Conservation (phyloP, 2,888 invertebrate species). For the Rhaphigaster nebulosa region DNA sequence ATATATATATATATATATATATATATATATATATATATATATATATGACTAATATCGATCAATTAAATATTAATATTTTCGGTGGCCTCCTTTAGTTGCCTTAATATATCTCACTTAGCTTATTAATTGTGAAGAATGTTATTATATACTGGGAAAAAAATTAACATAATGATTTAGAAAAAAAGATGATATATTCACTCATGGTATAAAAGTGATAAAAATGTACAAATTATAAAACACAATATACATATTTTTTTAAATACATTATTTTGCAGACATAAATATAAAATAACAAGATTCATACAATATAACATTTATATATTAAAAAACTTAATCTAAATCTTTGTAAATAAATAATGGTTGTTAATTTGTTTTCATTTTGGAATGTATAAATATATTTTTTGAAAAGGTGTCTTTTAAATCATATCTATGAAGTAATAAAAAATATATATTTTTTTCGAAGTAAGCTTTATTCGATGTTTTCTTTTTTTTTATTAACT, state of each 20-base stretch:
- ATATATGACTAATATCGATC: no score
- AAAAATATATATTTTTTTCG: background rate
- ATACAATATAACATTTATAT: background rate
- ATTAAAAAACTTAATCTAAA: background rate
- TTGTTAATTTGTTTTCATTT: background rate
- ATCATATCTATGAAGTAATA: background rate
- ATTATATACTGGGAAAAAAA: background rate
- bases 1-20: no score
- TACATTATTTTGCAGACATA: background rate
- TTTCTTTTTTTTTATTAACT: background rate
- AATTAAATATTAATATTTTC: no score
- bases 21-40: no score
- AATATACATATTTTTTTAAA: background rate
- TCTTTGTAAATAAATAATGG: background rate
- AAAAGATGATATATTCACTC: background rate
- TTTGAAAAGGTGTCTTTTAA: background rate
- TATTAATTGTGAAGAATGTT: background rate
- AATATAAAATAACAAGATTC: background rate
- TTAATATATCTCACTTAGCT: background rate
- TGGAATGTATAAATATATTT: background rate
- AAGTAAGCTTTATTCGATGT: background rate
- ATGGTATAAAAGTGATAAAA: conserved; percentile 6
- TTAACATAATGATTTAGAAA: background rate
- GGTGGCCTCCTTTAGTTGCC: no score
- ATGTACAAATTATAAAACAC: conserved; percentile 10